Base-by-base conservation (phyloP, 1,140 invertebrate genomes). In the Caerostris extrusa region DNA sequence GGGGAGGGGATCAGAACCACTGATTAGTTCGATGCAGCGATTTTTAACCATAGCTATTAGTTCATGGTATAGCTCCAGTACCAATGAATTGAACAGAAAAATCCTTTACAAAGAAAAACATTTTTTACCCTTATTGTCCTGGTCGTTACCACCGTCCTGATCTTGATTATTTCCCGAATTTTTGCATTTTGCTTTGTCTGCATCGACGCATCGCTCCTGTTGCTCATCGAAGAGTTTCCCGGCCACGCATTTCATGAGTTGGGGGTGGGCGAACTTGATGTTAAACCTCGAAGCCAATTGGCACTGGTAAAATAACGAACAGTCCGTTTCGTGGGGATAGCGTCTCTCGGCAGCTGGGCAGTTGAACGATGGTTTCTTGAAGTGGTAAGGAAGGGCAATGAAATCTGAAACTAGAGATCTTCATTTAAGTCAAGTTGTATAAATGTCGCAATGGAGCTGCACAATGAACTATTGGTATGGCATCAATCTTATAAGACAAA, bases 241-340 rank as follows among this genome's bases (percentile, higher is more conserved):
- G 4, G 14, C 1, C 7, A 53, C 61, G 71, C 90, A 91, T 53
- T 91, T 71, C 71, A 91, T 91, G 56, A 91, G 71, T 1, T 91
- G 71, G 5, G 71, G 90, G 0, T 17, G 7, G 7, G 53, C 12
- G 19, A 81, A 17, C 53, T 12, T 50, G 34, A 77, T 77, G 71
- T 53, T 34, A 10, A 77, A 77, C 34, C 71, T 50, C 34, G 71
- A 77, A 8, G 34, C 71, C 12, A 12, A 3, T 50, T 57, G 90
- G 6, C 90, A 91, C 60, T 91, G 71, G n/a, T 91, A 91, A 12
- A 58, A 91, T 3, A 58, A 50, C 10, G 69, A 5, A 56, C 90
- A 91, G 14, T 91, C 71, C 17, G 12, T 82, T 34, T 71, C 67
- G 34, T 91, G 90, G 3, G 90, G 69, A 12, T 81, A 61, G 2